Evolutionary conservation across 2,888 invertebrate species (phyloP), one percentile per base, ranked within the genome.

Genomic region (Micoletzkya japonica): DNA sequence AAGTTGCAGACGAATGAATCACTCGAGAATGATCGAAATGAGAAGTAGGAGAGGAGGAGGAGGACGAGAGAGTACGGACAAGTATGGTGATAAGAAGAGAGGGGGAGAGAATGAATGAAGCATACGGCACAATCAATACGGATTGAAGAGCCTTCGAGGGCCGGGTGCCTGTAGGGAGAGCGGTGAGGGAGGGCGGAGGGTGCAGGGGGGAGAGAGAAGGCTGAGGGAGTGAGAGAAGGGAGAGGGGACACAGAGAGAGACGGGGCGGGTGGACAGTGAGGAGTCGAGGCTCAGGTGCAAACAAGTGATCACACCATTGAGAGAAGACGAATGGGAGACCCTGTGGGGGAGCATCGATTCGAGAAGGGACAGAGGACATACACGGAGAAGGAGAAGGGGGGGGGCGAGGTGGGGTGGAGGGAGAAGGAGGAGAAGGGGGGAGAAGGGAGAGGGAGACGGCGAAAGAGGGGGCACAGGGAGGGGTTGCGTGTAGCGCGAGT

Each of bases 281-380:
- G 37, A 59, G 14, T 28, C 68, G 44, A 60, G 6, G 49, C 34
- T 10, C 68, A 68, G 68, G 57, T 68, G 58, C 57, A 68, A 68
- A 58, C 68, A 68, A 57, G 64, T 66, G 64, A 68, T 57, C 68
- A 58, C 57, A 50, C 39, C 58, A 49, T 57, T 68, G 68, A 39
- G 68, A 68, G 58, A 68, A 57, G 49, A 50, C 57, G 68, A 68
- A 44, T 66, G 50, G 50, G n/a, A 39, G 32, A 28, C 54, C 14
- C 24, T 10, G 17, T n/a, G n/a, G n/a, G n/a, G n/a, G n/a, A 44
- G 49, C 14, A n/a, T 14, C 49, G 49, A 44, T 44, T 57, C 58
- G 68, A 39, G 68, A 68, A 49, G 58, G 36, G 49, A 50, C 57
- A 58, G 58, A 44, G 52, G 50, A 34, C n/a, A 39, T n/a, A 28